Percentiles rank a stretch among this genome's conserved stretches.
These are phyloP conservation scores for Anorthoa munda DNA, from an alignment of 2,888 invertebrate species.

Conservation along the genomic window DNA sequence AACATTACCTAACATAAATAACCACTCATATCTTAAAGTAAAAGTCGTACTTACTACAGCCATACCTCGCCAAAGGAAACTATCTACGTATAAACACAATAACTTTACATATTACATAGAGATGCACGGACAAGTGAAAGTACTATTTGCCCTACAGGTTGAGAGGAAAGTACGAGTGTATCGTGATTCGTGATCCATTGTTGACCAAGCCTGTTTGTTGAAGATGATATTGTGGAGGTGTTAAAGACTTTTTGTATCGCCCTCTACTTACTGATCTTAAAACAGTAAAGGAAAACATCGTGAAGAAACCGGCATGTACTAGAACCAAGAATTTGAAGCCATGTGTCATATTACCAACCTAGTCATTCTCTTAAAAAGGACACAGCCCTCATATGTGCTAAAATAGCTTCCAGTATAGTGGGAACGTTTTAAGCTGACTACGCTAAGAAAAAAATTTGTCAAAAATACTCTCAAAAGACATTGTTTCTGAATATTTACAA, in stretches of 20 bases:
- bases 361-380: too few relatives aligned
- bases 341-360: too few relatives aligned
- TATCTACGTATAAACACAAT: constrained; percentile 2
- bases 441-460: background rate
- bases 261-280: too few relatives aligned
- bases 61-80: constrained; percentile 23
- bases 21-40: constrained; percentile 18
- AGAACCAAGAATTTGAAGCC: too few relatives aligned
- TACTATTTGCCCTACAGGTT: constrained; percentile 38
- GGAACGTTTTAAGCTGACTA: too few relatives aligned
- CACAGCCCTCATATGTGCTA: too few relatives aligned
- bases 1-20: constrained; percentile 3
- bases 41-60: constrained; percentile 5
- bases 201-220: background rate
- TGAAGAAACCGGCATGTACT: too few relatives aligned
- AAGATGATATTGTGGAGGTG: background rate
- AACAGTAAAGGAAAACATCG: too few relatives aligned
- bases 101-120: constrained; percentile 32
- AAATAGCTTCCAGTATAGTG: too few relatives aligned
- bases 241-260: background rate
- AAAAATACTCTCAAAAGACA: background rate
- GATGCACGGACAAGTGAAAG: constrained; percentile 38
- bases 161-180: constrained; percentile 43
- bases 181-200: constrained; percentile 16
- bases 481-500: background rate